Base-by-base conservation (phyloP, 2,888 invertebrate genomes). In the Perizoma flavofasciatum region DNA sequence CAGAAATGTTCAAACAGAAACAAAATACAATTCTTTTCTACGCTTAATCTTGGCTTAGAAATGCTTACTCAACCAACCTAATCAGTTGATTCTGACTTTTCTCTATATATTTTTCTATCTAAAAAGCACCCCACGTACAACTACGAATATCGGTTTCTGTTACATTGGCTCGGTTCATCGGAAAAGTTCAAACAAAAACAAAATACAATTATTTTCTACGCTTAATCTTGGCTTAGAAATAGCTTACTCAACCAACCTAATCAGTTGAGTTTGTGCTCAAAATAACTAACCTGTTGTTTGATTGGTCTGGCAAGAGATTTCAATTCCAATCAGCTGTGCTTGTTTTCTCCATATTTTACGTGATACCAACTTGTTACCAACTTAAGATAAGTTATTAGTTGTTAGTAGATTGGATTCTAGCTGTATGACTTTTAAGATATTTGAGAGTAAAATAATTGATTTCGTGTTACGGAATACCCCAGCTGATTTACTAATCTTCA, bases 181-280 rank as follows among this genome's bases (percentile, higher is more conserved):
- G 22, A 22, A 22, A 22, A 22, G 1, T 22, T 22, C 3, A 22
- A 22, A 22, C 22, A 22, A 3, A 22, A 22, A 22, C 22, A 47
- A n/a, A n/a, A 50, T 44, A 34, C 10, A 4, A 51, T 35, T 41
- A 47, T 22, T 41, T 51, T 47, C 9, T 6, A 34, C 5, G 35
- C 22, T 34, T 22, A 35, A 22, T 47, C 51, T 46, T 47, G 51
- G 57, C 57, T 51, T 35, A 34, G 47, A 57, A 49, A 35, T 51
- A n/a, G 32, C 11, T 50, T 46, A 50, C 22, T 22, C 3, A 22
- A 22, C 22, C 22, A 39, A 39, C 48, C 51, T 51, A 58, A 57
- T 57, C 51, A 51, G 51, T 3, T 35, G 47, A 37, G 37, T 46
- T 51, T 50, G 56, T 57, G 56, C 35, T 57, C 46, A 35, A 50